Conservation (phyloP, 2,113 vertebrate species). For the Dendrocopos noguchii region DNA sequence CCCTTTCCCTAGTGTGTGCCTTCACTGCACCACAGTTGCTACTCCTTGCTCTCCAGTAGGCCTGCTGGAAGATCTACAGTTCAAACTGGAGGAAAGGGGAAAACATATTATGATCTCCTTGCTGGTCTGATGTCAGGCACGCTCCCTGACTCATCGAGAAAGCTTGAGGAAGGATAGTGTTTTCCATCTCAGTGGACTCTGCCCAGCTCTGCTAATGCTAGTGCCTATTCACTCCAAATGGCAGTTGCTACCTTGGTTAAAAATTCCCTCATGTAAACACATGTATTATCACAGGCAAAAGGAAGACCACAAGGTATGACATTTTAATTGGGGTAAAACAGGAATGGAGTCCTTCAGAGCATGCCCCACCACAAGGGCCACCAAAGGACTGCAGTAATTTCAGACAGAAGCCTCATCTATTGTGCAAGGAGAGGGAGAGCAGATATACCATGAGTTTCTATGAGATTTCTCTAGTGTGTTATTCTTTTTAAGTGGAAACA, state of each 20-base stretch:
- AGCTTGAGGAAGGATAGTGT: not conserved
- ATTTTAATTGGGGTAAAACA: not conserved
- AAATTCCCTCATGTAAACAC: not conserved
- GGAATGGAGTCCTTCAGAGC: not conserved
- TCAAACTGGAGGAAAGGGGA: not conserved
- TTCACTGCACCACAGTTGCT: not conserved
- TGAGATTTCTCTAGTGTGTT: constrained; percentile 53
- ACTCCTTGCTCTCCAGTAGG: not conserved
- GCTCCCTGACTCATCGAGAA: not conserved
- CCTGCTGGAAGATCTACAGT: not conserved
- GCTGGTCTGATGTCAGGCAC: not conserved
- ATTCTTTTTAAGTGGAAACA: constrained; percentile 75
- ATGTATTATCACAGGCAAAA: not conserved
- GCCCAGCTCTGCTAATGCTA: not conserved
- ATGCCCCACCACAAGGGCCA: not conserved
- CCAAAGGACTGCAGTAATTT: not conserved
- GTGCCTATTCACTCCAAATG: not conserved
- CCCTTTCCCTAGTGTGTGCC: not conserved
- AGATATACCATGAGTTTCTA: constrained; percentile 9
- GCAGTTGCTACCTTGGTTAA: not conserved
- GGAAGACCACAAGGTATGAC: not conserved
- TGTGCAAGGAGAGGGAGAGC: not conserved
- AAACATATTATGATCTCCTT: fast-evolving
- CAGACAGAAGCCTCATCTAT: not conserved
- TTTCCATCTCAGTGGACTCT: not conserved